Percentiles rank a stretch among this genome's conserved stretches.
These are phyloP conservation scores for Drosophila paulistorum DNA, from an alignment of 1,140 invertebrate genomes.

Conservation along the genomic window DNA sequence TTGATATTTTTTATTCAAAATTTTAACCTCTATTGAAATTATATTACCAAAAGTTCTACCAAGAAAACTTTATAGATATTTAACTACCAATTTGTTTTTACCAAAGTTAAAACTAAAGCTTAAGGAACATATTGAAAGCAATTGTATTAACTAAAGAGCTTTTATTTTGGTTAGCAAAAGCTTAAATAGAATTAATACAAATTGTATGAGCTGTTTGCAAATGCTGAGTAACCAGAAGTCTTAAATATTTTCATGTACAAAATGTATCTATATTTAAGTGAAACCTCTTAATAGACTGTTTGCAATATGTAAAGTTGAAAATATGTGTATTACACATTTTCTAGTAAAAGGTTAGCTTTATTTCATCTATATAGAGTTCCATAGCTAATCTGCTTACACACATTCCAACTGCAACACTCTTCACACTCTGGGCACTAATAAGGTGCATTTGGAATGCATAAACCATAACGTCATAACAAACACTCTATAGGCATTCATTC, in stretches of 20 bases:
- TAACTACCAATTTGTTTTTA: background rate
- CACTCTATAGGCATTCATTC: slow-evolving; percentile 22
- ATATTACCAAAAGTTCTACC: background rate
- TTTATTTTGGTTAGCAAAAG: background rate
- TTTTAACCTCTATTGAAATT: background rate
- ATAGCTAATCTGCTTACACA: slow-evolving; percentile 11
- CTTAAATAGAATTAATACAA: too few species aligned
- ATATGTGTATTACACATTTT: background rate
- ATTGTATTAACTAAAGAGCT: background rate
- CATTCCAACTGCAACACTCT: background rate
- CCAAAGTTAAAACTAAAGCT: background rate
- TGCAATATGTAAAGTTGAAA: background rate
- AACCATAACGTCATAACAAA: slow-evolving; percentile 35
- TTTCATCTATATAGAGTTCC: slow-evolving; percentile 10
- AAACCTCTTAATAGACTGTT: too few species aligned
- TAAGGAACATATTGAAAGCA: background rate
- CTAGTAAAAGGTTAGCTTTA: background rate
- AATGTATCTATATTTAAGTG: too few species aligned
- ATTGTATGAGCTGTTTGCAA: too few species aligned
- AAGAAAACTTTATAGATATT: background rate
- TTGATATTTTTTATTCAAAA: background rate
- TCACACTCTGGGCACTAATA: slow-evolving; percentile 25
- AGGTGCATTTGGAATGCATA: slow-evolving; percentile 40
- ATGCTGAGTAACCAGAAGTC: too few species aligned
- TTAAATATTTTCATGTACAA: too few species aligned